Evolutionary conservation across 2,113 vertebrate genomes (phyloP), one percentile per base, ranked within the genome.

Genomic region (Scophthalmus maximus): DNA sequence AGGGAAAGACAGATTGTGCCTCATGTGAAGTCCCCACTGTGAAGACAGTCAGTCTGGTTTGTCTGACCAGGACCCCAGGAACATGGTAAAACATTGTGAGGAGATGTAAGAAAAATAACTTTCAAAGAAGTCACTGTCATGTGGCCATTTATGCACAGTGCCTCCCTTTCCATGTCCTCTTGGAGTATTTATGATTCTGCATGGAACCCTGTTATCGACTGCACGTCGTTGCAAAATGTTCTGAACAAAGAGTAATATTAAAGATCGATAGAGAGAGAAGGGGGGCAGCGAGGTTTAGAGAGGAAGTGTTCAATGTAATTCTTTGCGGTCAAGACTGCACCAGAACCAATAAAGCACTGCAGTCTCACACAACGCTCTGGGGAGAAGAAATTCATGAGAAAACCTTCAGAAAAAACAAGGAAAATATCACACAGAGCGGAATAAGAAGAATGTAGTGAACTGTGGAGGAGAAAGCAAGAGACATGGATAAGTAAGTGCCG

Each of bases 261-360:
- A n/a, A n/a, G n/a, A n/a, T n/a, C 34, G 72, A 40, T n/a, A 57
- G n/a, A 18, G 17, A 26, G 30, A 20, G 23, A 55, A n/a, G 18
- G 26, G 12, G 38, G 38, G 7, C 12, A 18, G 25, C 11, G 6
- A 29, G 25, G 14, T 3, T 10, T 22, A 47, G 61, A 56, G 25
- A 30, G 3, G 30, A 17, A 36, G n/a, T 6, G 57, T 25, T 74
- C 29, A 15, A 40, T 70, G 36, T 49, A 42, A 80, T n/a, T 46
- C 46, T 30, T 66, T 66, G 34, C 61, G 71, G 76, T 73, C 25
- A 58, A n/a, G 62, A 50, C 68, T 63, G 51, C 69, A 75, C 32
- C 57, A 79, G 70, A 82, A 14, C 49, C 36, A 86, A 87, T 87
- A 84, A 90, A 84, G 66, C 50, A 44, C 55, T 77, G 76, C 71